Conservation (phyloP, 1,140 invertebrate genomes). For the Saccostrea glomerata region DNA sequence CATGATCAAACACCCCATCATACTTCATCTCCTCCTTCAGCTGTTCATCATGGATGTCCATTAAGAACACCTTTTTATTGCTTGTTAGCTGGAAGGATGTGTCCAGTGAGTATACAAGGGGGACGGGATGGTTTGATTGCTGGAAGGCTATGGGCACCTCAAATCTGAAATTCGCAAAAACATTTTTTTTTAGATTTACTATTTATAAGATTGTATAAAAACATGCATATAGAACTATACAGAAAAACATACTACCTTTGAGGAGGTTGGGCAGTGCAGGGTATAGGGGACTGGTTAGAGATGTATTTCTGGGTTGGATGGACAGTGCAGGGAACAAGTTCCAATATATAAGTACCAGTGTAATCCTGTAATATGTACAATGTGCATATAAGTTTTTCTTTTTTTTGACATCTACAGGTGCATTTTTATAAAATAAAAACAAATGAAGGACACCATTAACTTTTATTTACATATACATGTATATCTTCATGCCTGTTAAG, state of each 20-base stretch:
- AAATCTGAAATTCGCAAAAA: slow-evolving; percentile 68
- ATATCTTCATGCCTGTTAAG: too few relatives aligned
- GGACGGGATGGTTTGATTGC: slow-evolving; percentile 79
- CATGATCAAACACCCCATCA: slow-evolving; percentile 61
- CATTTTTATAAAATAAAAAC: background rate
- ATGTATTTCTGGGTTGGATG: slow-evolving; percentile 71
- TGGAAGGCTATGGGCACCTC: slow-evolving; percentile 80
- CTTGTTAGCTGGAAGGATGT: slow-evolving; percentile 80
- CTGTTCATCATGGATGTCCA: slow-evolving; percentile 67
- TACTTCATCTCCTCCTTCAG: slow-evolving; percentile 63
- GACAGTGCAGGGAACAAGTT: slow-evolving; percentile 79
- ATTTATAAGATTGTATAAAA: background rate
- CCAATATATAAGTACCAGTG: slow-evolving; percentile 79
- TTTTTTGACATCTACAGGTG: too few relatives aligned
- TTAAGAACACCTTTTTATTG: slow-evolving; percentile 75
- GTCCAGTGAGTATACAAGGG: slow-evolving; percentile 79
- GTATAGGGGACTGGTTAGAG: slow-evolving; percentile 60
- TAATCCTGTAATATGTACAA: slow-evolving; percentile 70
- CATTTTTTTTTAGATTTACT: background rate
- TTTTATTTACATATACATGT: too few relatives aligned
- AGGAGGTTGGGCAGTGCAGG: slow-evolving; percentile 76
- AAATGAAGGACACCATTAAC: background rate
- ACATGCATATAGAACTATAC: background rate
- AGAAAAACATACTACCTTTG: slow-evolving; percentile 66
- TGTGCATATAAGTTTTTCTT: too few relatives aligned